Base-by-base conservation (phyloP, 2,888 invertebrate genomes). In the Nebria brevicollis region DNA sequence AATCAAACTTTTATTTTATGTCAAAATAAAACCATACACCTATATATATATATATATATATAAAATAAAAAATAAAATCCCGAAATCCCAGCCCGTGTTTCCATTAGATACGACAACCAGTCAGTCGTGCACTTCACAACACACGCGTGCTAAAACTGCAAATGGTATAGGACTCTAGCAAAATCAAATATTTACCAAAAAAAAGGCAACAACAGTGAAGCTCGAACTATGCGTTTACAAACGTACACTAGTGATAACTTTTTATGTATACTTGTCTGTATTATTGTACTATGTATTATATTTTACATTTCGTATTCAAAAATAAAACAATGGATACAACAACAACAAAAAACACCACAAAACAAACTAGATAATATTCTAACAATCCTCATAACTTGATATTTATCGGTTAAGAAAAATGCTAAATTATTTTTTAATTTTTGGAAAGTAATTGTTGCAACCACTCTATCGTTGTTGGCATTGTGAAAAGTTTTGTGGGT, bases 81-180 rank as follows among this genome's bases (percentile, higher is more conserved):
- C 43, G 54, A 74, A 73, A 78, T 78, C 78, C 78, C 68, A 64
- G 70, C 42, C 76, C 75, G 68, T 77, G 74, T 66, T 41, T 78
- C 78, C 78, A 78, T 78, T 78, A 78, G 74, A 78, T 73, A 78
- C 77, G 78, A 78, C 78, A 78, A 73, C 78, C 66, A 78, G 77
- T 77, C 77, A 68, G 77, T 70, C 77, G 77, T 77, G 77, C 77
- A 77, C 68, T 77, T 42, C 77, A 77, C 77, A 77, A 77, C 77
- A 77, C 54, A 68, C 20, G 77, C 77, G 77, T 77, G 77, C 77
- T 43, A 13, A 68, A 73, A 78, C 78, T 78, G 78, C 74, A 78
- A 78, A 78, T 78, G 78, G 78, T 73, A 42, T 26, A 20, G 54
- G 54, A 43, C n/a, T 43, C 42, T 34, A 54, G 78, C 74, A 43